These are phyloP conservation scores for Acrocephalus scirpaceus DNA, from an alignment of 2,797 vertebrate genomes.

Conservation along the genomic window DNA sequence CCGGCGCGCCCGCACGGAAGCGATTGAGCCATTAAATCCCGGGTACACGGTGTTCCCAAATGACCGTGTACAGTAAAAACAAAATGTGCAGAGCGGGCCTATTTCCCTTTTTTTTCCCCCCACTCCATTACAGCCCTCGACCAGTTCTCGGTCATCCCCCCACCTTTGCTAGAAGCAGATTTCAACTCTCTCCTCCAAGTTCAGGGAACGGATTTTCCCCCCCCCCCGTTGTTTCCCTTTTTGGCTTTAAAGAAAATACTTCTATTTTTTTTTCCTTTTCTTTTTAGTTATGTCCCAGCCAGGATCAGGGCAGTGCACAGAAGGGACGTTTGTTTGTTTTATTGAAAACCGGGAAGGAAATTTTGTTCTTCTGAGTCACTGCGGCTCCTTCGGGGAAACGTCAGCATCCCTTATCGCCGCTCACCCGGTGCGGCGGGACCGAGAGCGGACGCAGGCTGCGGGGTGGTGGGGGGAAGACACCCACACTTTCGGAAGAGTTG, in stretches of 20 bases:
- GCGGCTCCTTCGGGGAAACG: slow-evolving; percentile 70
- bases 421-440: background rate
- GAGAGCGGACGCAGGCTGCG: slow-evolving; percentile 42
- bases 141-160: background rate
- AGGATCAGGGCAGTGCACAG: slow-evolving; percentile 29
- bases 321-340: slow-evolving; percentile 70
- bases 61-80: background rate
- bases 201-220: background rate
- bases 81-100: background rate
- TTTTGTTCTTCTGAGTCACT: slow-evolving; percentile 76
- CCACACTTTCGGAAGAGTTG: background rate
- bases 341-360: slow-evolving; percentile 73
- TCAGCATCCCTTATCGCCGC: slow-evolving; percentile 45
- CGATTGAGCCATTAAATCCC: background rate
- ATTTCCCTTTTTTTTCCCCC: background rate
- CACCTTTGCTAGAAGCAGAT: background rate
- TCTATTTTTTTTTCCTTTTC: background rate
- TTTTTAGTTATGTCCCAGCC: slow-evolving; percentile 57
- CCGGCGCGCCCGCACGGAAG: background rate
- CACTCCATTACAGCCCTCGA: background rate
- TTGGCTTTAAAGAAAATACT: slow-evolving; percentile 34
- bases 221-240: background rate
- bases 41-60: background rate
- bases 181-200: background rate
- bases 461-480: background rate